These are phyloP conservation scores for Delphinus delphis DNA, from an alignment of 2,113 vertebrate genomes.

Conservation along the genomic window DNA sequence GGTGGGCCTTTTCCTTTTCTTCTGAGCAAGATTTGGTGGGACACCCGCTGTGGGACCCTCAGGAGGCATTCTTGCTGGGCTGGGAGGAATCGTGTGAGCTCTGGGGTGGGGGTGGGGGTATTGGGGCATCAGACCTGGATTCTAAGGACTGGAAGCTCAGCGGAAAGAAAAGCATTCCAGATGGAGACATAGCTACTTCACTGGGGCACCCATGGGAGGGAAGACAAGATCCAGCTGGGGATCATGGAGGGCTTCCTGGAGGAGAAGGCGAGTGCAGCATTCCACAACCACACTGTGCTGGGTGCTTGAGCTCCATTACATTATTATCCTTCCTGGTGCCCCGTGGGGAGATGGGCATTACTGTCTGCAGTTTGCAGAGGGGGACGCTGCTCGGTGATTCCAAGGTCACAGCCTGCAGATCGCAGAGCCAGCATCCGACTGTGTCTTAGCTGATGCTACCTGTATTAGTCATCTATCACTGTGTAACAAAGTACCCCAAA, in stretches of 20 bases:
- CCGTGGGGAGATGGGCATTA: not conserved
- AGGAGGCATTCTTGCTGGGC: not conserved
- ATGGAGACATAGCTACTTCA: not conserved
- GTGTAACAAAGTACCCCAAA: not conserved
- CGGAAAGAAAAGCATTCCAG: not conserved
- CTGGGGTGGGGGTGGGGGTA: not conserved
- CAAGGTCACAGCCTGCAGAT: not conserved
- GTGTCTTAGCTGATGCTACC: not conserved
- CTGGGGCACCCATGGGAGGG: not conserved
- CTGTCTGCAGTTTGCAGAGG: not conserved
- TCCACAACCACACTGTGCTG: not conserved
- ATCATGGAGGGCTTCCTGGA: not conserved
- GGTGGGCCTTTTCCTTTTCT: not conserved
- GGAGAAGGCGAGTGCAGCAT: not conserved
- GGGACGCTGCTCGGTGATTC: not conserved
- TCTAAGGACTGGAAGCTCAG: not conserved
- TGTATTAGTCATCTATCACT: not conserved
- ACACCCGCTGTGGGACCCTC: not conserved
- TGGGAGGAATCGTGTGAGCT: not conserved
- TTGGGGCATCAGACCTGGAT: not conserved
- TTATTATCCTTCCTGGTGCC: fast-evolving
- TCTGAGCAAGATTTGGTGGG: not conserved
- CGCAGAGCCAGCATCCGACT: fast-evolving
- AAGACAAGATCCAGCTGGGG: not conserved
- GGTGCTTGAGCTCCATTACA: not conserved